Evolutionary conservation across 2,113 vertebrate genomes (phyloP).

Genomic region (Fregetta grallaria): DNA sequence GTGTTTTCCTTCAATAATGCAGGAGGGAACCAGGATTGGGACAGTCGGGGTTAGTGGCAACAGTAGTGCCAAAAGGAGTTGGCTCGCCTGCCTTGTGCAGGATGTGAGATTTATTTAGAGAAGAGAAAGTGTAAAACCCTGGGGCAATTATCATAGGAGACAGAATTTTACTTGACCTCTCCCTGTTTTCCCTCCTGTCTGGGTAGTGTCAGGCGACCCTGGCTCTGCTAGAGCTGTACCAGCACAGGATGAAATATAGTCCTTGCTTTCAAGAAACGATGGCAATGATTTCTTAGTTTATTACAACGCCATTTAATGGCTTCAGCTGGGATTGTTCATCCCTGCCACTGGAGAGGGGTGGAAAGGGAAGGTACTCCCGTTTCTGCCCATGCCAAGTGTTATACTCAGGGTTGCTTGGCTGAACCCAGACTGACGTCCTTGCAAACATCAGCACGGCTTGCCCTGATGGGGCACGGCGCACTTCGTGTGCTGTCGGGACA

Average conservation of each 20-base stretch:
- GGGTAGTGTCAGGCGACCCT: background rate
- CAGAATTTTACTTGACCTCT: background rate
- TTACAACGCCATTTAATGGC: background rate
- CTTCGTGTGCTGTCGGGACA: rapidly evolving
- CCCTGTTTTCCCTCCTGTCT: background rate
- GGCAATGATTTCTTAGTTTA: background rate
- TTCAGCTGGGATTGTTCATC: background rate
- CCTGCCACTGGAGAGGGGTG: background rate
- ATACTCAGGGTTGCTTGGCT: rapidly evolving
- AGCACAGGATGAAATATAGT: rapidly evolving
- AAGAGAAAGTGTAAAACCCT: background rate
- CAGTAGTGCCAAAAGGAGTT: background rate
- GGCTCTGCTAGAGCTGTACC: background rate
- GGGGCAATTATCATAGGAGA: background rate
- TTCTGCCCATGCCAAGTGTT: background rate
- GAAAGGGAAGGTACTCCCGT: background rate
- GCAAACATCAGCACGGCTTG: background rate
- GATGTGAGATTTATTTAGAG: background rate
- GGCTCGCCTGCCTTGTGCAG: background rate
- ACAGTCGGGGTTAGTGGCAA: background rate
- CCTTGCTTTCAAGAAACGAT: background rate
- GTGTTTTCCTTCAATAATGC: background rate
- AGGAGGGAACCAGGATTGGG: background rate
- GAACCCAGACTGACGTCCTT: background rate
- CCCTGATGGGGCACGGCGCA: rapidly evolving